Percentiles rank a stretch among this genome's conserved stretches.
Evolutionary conservation across 2,888 invertebrate species (phyloP).

Genomic region (Drosophila borborema): DNA sequence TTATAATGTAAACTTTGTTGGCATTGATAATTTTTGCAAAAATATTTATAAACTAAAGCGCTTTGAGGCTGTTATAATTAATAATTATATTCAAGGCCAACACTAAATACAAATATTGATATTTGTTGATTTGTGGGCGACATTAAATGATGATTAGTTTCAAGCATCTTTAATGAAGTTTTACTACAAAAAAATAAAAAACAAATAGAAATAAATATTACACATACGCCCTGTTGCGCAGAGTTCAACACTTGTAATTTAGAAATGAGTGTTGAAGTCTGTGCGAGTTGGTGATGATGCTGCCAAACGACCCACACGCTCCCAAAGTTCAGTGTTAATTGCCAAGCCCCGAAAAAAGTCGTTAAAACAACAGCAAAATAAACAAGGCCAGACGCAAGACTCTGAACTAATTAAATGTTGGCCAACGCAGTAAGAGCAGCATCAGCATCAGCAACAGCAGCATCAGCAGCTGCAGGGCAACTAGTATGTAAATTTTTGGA

Average conservation of each 20-base stretch:
- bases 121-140: conserved; percentile 2
- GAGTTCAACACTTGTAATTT: conserved; percentile 49
- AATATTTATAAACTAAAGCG: background rate
- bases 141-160: background rate
- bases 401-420: conserved; percentile 74
- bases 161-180: background rate
- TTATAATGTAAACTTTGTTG: no score
- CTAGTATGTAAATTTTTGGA: conserved; percentile 54
- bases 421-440: conserved; percentile 53
- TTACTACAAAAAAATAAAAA: background rate
- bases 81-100: background rate
- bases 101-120: background rate
- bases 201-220: conserved; percentile 31
- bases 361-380: conserved; percentile 35
- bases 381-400: conserved; percentile 67
- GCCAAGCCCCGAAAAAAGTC: conserved; percentile 64
- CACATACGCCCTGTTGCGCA: conserved; percentile 63
- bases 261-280: conserved; percentile 30
- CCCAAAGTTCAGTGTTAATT: conserved; percentile 74
- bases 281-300: conserved; percentile 35
- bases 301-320: conserved; percentile 64
- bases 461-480: conserved; percentile 33
- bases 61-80: background rate
- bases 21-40: background rate
- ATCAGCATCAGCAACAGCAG: conserved; percentile 25